phyloP scores from a whole-genome alignment of 2,888 invertebrate species.

The Branchellion lobata region DNA sequence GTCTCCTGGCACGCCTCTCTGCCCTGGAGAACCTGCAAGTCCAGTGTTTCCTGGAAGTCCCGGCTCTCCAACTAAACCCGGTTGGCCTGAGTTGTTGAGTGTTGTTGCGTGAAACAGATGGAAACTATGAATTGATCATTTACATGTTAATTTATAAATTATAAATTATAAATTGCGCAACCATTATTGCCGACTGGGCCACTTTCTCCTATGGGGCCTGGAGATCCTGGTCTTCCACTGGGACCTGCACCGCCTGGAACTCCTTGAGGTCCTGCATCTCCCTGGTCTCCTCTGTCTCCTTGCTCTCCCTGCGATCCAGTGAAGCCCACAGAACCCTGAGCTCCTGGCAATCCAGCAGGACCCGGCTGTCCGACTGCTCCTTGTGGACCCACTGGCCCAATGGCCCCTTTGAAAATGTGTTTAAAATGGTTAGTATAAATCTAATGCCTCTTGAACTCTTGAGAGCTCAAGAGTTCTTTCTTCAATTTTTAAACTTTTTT shows the following conservation, averaged over 20 bases:
- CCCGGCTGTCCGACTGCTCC: conserved; percentile 44
- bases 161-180: too few species aligned
- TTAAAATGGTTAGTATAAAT: too few species aligned
- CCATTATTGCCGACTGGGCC: conserved; percentile 35
- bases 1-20: background rate
- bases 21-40: conserved; percentile 38
- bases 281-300: background rate
- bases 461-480: too few species aligned
- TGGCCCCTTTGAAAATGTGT: too few species aligned
- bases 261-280: background rate
- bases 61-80: conserved; percentile 15
- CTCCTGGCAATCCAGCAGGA: background rate
- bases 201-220: conserved; percentile 37
- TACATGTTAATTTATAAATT: too few species aligned
- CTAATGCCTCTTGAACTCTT: too few species aligned
- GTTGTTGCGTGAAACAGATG: background rate
- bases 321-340: background rate
- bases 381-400: background rate
- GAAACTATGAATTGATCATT: background rate
- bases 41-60: conserved; percentile 37
- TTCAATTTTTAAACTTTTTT: too few species aligned
- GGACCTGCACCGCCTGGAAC: conserved; percentile 25
- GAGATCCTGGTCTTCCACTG: conserved; percentile 27
- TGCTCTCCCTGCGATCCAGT: background rate
- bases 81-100: conserved; percentile 32